phyloP scores from a whole-genome alignment of 2,888 invertebrate species.

The Eledona agricola region DNA sequence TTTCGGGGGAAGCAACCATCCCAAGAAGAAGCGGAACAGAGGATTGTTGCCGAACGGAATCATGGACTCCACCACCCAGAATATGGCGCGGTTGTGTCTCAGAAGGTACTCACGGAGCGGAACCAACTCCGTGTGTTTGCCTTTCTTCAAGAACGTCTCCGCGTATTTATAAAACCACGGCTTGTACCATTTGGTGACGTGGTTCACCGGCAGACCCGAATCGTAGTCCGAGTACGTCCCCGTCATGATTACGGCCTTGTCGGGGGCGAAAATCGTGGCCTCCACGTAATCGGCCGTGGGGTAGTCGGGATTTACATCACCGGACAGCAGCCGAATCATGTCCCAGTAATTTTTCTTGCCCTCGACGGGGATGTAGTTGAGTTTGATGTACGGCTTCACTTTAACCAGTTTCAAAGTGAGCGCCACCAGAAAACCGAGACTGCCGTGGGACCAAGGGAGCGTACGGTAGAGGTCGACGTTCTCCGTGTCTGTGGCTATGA shows the following conservation, averaged over 20 bases:
- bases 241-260: constrained; percentile 73
- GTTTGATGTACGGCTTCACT: constrained; percentile 71
- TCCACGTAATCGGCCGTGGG: constrained; percentile 71
- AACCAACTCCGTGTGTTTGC: constrained; percentile 68
- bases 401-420: constrained; percentile 70
- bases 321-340: constrained; percentile 69
- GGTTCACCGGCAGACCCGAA: constrained; percentile 64
- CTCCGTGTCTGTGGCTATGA: constrained; percentile 67
- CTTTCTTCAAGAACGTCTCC: constrained; percentile 66
- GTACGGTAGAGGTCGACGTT: constrained; percentile 68
- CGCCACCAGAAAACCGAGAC: constrained; percentile 72
- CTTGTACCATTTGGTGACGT: constrained; percentile 72
- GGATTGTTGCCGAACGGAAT: constrained; percentile 75
- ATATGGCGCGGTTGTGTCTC: constrained; percentile 73
- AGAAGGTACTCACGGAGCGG: constrained; percentile 72
- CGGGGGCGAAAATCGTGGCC: constrained; percentile 69
- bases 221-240: constrained; percentile 72
- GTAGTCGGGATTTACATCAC: constrained; percentile 63
- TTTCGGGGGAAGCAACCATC: constrained; percentile 76
- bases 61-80: constrained; percentile 79
- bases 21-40: constrained; percentile 69
- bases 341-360: constrained; percentile 72
- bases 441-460: constrained; percentile 74
- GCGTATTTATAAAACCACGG: constrained; percentile 78
- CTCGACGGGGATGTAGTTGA: constrained; percentile 70